These are phyloP conservation scores for Coryphaenoides rupestris DNA, from an alignment of 2,113 vertebrate species.

Conservation along the genomic window DNA sequence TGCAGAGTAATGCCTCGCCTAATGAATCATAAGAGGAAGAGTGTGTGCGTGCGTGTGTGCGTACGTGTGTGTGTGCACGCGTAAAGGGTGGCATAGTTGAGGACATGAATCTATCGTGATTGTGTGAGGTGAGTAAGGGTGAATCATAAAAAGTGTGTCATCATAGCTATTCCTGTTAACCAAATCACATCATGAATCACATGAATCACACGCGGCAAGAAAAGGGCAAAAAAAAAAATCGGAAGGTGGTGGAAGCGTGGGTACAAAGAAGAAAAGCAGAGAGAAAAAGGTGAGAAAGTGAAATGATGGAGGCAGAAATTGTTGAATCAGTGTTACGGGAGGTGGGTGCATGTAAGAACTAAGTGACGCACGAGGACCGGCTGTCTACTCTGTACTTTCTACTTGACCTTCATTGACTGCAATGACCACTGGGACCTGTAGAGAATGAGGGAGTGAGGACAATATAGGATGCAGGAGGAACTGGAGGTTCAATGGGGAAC, in stretches of 20 bases:
- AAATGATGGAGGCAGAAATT: background rate
- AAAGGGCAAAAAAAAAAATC: background rate
- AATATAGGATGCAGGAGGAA: too few species aligned
- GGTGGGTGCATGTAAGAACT: conserved; percentile 9
- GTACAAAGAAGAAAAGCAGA: background rate
- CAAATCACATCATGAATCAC: conserved; percentile 10
- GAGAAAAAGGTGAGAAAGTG: too few species aligned
- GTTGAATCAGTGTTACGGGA: conserved; percentile 7
- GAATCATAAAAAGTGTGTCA: conserved; percentile 1
- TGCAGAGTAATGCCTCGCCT: conserved; percentile 39
- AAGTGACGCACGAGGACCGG: conserved; percentile 16
- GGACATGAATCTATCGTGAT: conserved; percentile 16
- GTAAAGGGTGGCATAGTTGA: background rate
- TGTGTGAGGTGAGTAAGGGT: background rate
- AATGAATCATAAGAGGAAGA: conserved; percentile 49
- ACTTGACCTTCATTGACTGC: too few species aligned
- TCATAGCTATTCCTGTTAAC: background rate
- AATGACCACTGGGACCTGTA: too few species aligned
- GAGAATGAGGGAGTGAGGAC: too few species aligned
- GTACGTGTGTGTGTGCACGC: too few species aligned
- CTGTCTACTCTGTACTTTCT: conserved; percentile 5
- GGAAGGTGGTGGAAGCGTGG: conserved; percentile 13
- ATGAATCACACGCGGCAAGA: background rate
- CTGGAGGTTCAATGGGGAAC: too few species aligned
- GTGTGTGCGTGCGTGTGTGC: conserved; percentile 4